A percentile compares a stretch with the other conserved stretches of the same genome.
These are phyloP conservation scores for Chitala chitala DNA, from an alignment of 2,113 vertebrate genomes.

Conservation along the genomic window DNA sequence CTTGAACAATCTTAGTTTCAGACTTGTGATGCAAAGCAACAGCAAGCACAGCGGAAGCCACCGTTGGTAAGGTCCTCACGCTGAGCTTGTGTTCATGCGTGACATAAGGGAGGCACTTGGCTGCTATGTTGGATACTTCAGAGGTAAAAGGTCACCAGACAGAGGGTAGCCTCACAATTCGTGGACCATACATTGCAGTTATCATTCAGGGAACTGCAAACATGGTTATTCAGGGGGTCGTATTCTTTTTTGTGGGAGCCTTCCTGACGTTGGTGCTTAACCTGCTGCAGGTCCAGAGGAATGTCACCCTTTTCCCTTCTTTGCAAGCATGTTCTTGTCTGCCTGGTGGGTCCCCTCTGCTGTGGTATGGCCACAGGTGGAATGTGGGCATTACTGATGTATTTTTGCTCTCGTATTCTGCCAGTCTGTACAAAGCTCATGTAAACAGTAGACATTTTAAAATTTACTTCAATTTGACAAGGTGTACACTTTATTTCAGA, in stretches of 20 bases:
- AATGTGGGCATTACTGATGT: no score
- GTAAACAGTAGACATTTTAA: neutral
- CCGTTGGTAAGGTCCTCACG: neutral
- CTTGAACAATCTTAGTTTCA: slow-evolving; percentile 1
- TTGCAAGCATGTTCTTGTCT: slow-evolving; percentile 89
- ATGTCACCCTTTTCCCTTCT: slow-evolving; percentile 92
- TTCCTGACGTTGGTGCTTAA: slow-evolving; percentile 89
- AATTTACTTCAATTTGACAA: neutral
- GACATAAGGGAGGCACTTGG: slow-evolving; percentile 25
- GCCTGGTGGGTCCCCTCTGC: slow-evolving; percentile 94
- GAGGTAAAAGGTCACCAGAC: slow-evolving; percentile 44
- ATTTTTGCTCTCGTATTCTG: no score
- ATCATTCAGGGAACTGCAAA: slow-evolving; percentile 79
- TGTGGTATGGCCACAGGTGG: slow-evolving; percentile 92
- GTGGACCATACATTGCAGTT: slow-evolving; percentile 74
- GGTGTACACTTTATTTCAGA: no score
- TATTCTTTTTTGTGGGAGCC: slow-evolving; percentile 87
- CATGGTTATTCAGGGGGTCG: slow-evolving; percentile 75
- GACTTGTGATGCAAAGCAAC: slow-evolving; percentile 31
- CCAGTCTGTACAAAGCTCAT: neutral
- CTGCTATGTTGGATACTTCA: slow-evolving; percentile 64
- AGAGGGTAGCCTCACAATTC: slow-evolving; percentile 45
- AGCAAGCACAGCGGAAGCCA: slow-evolving; percentile 11
- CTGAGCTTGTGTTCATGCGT: slow-evolving; percentile 28
- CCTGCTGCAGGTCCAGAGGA: slow-evolving; percentile 91